A percentile compares a stretch with the other conserved stretches of the same genome.
phyloP scores from a whole-genome alignment of 2,113 vertebrate genomes.

The Calypte anna region DNA sequence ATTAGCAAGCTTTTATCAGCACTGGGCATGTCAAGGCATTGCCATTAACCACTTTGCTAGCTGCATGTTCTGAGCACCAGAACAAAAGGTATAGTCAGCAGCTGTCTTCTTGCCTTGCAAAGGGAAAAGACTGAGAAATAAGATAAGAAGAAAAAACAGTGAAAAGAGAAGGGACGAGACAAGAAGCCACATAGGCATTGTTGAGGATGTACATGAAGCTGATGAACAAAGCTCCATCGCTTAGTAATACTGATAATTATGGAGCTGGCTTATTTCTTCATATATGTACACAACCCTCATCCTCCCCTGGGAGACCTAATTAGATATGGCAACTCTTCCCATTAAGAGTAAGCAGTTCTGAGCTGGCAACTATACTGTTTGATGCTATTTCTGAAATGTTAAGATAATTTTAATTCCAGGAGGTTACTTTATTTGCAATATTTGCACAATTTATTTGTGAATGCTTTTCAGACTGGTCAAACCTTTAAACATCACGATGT shows the following conservation, averaged over 20 bases:
- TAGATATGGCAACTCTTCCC: background rate
- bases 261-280: background rate
- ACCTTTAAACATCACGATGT: accelerated
- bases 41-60: background rate
- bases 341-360: background rate
- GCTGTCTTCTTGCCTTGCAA: background rate
- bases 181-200: background rate
- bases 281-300: accelerated
- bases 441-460: background rate
- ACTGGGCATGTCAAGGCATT: background rate
- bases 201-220: background rate
- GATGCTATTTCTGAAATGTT: background rate
- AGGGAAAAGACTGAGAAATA: background rate
- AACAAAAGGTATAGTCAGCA: background rate
- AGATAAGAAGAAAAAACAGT: background rate
- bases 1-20: background rate
- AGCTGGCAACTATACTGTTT: background rate
- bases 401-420: background rate
- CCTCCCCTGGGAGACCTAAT: background rate
- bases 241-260: background rate
- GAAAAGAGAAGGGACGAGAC: background rate
- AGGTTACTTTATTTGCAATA: background rate
- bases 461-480: accelerated
- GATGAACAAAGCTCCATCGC: background rate
- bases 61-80: background rate